Evolutionary conservation across 2,888 invertebrate genomes (phyloP).

Genomic region (Gastracanthus pulcherrimus): DNA sequence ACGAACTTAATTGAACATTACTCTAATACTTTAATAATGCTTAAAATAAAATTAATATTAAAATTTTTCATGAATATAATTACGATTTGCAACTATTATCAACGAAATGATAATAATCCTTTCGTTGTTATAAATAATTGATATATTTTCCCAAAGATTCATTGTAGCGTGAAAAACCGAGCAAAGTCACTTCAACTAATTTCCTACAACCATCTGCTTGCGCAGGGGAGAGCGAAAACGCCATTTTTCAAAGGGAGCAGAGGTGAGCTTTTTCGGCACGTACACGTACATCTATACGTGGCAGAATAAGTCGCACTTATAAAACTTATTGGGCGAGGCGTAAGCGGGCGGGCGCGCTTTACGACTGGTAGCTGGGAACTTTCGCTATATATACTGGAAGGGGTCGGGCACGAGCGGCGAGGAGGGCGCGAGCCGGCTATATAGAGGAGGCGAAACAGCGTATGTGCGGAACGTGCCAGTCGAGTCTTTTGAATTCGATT

Average conservation of each 20-base stretch:
- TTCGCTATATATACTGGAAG: not conserved
- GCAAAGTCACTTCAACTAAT: constrained; percentile 3
- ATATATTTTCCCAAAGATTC: too few relatives aligned
- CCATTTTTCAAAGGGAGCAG: constrained; percentile 24
- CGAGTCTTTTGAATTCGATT: constrained; percentile 52
- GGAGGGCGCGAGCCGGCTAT: too few relatives aligned
- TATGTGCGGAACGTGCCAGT: constrained; percentile 33
- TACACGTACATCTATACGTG: not conserved
- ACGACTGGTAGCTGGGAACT: constrained; percentile 13
- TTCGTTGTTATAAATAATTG: too few relatives aligned
- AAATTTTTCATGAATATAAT: too few relatives aligned
- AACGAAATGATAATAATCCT: too few relatives aligned
- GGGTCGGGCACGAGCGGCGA: not conserved
- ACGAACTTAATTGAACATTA: too few relatives aligned
- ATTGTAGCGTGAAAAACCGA: not conserved
- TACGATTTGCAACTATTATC: too few relatives aligned
- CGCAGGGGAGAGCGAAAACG: not conserved
- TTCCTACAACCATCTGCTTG: not conserved
- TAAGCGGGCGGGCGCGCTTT: constrained; percentile 11
- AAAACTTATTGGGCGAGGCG: constrained; percentile 51
- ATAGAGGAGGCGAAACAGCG: not conserved
- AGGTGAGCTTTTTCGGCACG: constrained; percentile 30
- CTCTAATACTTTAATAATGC: too few relatives aligned
- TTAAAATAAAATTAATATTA: too few relatives aligned
- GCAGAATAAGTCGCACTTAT: constrained; percentile 52